Conservation (phyloP, 2,113 vertebrate genomes). For the Ammospiza nelsoni region DNA sequence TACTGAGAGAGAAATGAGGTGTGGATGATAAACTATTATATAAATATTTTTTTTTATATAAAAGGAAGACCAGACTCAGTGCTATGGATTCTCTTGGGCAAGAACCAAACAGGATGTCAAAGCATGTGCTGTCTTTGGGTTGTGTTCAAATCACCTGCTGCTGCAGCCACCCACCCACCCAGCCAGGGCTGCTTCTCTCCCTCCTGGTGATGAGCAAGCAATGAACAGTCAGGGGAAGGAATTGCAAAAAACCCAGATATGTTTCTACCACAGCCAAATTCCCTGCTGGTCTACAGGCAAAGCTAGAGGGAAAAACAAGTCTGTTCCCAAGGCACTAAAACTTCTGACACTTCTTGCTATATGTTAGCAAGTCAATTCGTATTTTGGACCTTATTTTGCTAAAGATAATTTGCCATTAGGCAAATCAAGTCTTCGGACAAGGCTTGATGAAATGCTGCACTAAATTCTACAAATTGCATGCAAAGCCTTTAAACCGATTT, state of each 20-base stretch:
- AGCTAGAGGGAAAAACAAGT: not conserved
- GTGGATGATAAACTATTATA: not conserved
- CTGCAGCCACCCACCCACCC: not conserved
- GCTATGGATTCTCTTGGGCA: not conserved
- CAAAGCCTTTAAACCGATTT: not conserved
- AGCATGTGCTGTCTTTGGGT: not conserved
- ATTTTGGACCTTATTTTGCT: not conserved
- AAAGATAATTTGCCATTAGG: not conserved
- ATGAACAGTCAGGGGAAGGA: not conserved
- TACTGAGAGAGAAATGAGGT: not conserved
- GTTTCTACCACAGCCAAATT: not conserved
- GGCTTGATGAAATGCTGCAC: not conserved
- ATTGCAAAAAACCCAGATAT: not conserved
- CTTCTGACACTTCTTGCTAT: not conserved
- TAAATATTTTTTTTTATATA: not conserved
- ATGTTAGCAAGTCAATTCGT: rapidly evolving
- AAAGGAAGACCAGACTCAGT: not conserved
- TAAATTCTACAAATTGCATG: not conserved
- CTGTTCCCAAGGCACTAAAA: not conserved
- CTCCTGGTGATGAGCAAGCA: not conserved
- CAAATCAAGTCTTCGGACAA: not conserved
- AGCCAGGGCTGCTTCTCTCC: not conserved
- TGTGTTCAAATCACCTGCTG: not conserved
- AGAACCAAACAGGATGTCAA: not conserved
- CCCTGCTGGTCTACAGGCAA: not conserved